Base-by-base conservation (phyloP, 2,113 vertebrate genomes). In the Turnix velox region DNA sequence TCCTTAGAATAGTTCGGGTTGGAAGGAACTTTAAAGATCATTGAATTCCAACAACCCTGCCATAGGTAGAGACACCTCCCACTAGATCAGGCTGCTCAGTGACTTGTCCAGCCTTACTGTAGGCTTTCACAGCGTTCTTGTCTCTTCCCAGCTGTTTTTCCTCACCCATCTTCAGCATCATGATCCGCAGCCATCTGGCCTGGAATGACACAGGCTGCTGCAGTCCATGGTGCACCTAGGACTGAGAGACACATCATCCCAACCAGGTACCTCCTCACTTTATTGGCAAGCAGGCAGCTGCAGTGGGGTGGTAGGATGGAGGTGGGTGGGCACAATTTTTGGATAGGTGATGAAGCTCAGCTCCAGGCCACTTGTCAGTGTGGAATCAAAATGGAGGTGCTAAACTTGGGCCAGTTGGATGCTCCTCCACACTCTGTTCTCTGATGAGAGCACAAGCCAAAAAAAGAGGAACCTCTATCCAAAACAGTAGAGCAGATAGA, bases 161-260 rank as follows among this genome's bases (percentile, higher is more conserved):
- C 55, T 43, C 43, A 71, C 55, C 48, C 43, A 71, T 15, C 30
- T 59, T 52, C 58, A 59, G 45, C 55, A 31, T 35, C 57, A 45
- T 2, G 2, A 18, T 58, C 25, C 40, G 49, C 57, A 46, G 45
- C 8, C 23, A 10, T 65, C 46, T 48, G 42, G 40, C 25, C 37
- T 52, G 20, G 33, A 72, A 45, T 20, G 28, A 35, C 0, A 0
- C 2, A 39, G 8, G 14, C 57, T 84, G n/a, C n/a, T 4, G 0
- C 65, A 48, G 43, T 30, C 49, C 68, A 79, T 33, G 4, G 33
- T 0, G 2, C 6, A 55, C 39, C 25, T 19, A 63, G 20, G 35
- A 20, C 18, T 4, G 28, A 63, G 55, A 1, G 1, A 48, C 45
- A 72, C 24, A 35, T 20, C 22, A 43, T 18, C 24, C 57, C 43